Conservation (phyloP, 2,113 vertebrate genomes). For the Brachypodius melanocephalos region DNA sequence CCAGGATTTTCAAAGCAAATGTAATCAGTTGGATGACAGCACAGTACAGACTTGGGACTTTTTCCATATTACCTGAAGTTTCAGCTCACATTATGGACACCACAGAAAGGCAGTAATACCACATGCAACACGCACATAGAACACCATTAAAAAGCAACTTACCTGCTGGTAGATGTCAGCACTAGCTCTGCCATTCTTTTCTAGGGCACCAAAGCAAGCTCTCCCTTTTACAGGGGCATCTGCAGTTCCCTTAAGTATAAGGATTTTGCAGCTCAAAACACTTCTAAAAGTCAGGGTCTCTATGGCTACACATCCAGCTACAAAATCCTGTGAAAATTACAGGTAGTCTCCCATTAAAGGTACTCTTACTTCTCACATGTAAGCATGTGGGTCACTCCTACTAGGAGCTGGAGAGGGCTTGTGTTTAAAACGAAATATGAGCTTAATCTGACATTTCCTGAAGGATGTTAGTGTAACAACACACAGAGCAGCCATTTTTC, state of each 20-base stretch:
- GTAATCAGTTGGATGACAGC: neutral
- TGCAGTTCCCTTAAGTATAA: rapidly evolving
- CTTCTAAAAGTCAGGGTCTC: neutral
- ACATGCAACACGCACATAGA: rapidly evolving
- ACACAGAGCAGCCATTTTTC: neutral
- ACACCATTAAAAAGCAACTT: neutral
- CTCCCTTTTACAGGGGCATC: neutral
- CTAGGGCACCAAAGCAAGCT: neutral
- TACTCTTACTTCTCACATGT: no score
- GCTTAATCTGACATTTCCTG: neutral
- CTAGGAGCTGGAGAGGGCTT: neutral
- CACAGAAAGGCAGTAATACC: neutral
- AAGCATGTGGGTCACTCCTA: neutral
- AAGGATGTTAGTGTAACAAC: neutral
- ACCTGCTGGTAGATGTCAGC: neutral
- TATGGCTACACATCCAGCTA: neutral
- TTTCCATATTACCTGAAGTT: neutral
- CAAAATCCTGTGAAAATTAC: neutral
- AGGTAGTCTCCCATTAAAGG: neutral
- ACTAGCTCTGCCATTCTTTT: neutral
- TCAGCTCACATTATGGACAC: neutral
- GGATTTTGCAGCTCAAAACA: neutral
- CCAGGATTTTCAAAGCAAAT: neutral
- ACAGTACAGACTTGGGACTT: neutral
- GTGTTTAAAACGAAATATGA: neutral